Conservation (phyloP, 2,888 invertebrate genomes). For the Eupelmus urozonus region DNA sequence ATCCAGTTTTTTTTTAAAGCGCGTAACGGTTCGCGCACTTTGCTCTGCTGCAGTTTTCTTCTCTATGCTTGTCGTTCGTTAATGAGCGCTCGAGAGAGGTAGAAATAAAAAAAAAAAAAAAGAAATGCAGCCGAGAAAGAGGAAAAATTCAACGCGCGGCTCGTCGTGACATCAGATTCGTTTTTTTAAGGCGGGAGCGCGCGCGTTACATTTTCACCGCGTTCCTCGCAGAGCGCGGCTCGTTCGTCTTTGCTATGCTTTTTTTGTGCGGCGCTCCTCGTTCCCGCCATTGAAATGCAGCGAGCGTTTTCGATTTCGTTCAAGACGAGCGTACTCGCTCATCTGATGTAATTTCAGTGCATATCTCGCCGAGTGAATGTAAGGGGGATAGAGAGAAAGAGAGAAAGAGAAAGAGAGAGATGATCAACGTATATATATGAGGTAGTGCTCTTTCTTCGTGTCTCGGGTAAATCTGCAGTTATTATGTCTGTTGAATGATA, state of each 20-base stretch:
- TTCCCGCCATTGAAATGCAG: constrained; percentile 11
- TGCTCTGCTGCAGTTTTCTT: constrained; percentile 12
- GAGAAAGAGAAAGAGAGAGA: neutral
- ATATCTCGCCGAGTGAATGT: neutral
- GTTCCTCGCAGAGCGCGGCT: neutral
- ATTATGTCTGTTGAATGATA: too few relatives aligned
- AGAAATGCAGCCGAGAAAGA: neutral
- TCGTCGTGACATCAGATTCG: constrained; percentile 22
- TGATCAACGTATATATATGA: too few relatives aligned
- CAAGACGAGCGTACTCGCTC: neutral
- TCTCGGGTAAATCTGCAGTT: neutral
- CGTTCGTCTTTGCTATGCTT: neutral
- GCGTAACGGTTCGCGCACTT: constrained; percentile 31
- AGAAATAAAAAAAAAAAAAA: constrained; percentile 21
- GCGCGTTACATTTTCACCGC: constrained; percentile 16
- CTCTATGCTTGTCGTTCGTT: neutral
- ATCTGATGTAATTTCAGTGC: constrained; percentile 25
- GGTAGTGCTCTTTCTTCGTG: neutral
- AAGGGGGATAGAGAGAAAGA: constrained; percentile 9
- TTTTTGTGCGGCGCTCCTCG: neutral
- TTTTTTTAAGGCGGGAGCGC: neutral
- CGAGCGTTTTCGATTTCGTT: constrained; percentile 52
- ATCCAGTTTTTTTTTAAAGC: constrained; percentile 23
- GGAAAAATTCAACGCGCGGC: too few relatives aligned
- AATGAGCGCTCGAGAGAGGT: neutral